These are phyloP conservation scores for Tangara arthus DNA, from an alignment of 2,797 vertebrate genomes.

Conservation along the genomic window DNA sequence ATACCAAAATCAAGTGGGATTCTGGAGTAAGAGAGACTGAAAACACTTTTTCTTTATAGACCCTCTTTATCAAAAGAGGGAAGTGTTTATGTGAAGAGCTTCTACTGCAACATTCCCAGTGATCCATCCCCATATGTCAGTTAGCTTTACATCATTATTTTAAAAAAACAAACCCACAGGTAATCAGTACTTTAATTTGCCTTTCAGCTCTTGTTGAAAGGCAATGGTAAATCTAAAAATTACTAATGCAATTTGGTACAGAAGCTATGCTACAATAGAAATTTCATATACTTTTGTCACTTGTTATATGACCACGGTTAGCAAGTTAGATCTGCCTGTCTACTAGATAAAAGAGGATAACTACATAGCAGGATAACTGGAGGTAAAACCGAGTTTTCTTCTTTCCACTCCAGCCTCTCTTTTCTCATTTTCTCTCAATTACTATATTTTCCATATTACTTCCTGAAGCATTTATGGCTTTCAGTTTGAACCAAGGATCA, in stretches of 20 bases:
- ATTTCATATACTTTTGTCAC: background rate
- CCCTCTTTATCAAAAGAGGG: background rate
- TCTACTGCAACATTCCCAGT: background rate
- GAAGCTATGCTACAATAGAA: background rate
- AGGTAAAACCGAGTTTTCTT: background rate
- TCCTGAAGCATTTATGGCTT: background rate
- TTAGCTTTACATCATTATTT: background rate
- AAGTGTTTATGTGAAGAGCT: background rate
- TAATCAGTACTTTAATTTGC: background rate
- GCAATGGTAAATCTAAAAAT: background rate
- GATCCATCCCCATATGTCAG: background rate
- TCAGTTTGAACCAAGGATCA: background rate
- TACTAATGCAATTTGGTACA: background rate
- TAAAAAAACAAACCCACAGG: background rate
- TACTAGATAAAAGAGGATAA: background rate
- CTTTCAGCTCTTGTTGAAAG: background rate
- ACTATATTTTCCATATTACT: constrained; percentile 8
- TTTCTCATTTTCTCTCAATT: constrained; percentile 19
- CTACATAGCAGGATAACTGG: background rate
- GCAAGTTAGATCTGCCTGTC: background rate
- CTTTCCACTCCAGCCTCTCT: background rate
- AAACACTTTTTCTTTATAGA: background rate
- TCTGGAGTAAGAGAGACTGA: background rate
- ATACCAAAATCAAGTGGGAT: background rate
- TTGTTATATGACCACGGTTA: background rate